Evolutionary conservation across 2,888 invertebrate species (phyloP).

Genomic region (Sarcophaga caerulescens): DNA sequence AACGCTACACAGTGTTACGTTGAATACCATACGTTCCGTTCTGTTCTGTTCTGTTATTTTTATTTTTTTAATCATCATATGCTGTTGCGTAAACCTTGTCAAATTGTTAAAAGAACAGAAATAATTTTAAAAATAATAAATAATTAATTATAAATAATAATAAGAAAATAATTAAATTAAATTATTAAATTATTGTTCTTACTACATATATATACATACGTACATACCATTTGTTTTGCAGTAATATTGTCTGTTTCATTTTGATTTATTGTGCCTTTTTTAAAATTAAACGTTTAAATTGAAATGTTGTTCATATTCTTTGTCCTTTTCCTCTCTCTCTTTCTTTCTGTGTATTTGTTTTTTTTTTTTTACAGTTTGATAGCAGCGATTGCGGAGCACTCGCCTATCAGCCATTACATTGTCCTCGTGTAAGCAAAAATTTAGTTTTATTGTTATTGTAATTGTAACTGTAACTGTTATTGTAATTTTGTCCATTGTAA

Average conservation of each 20-base stretch:
- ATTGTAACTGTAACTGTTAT: background rate
- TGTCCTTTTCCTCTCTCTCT: conserved; percentile 48
- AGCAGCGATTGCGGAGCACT: conserved; percentile 79
- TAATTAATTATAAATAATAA: no score
- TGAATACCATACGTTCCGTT: no score
- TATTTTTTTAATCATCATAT: no score
- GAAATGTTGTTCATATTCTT: conserved; percentile 51
- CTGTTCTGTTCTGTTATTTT: no score
- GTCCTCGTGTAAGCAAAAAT: conserved; percentile 78
- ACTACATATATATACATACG: background rate
- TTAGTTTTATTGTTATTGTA: background rate
- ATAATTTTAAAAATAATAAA: no score
- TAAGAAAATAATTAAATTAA: conserved; percentile 19
- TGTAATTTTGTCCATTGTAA: background rate
- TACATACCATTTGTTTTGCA: background rate
- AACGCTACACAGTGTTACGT: no score
- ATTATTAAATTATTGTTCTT: background rate
- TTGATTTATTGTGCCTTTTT: background rate
- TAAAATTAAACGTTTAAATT: conserved; percentile 14
- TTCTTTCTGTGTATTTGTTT: background rate
- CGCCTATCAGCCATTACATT: conserved; percentile 78
- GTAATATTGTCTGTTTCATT: background rate
- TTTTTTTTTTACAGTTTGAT: conserved; percentile 77
- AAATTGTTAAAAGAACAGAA: no score
- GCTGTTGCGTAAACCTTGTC: no score